Evolutionary conservation across 2,888 invertebrate genomes (phyloP).

Genomic region (Pseudanteris insignis): DNA sequence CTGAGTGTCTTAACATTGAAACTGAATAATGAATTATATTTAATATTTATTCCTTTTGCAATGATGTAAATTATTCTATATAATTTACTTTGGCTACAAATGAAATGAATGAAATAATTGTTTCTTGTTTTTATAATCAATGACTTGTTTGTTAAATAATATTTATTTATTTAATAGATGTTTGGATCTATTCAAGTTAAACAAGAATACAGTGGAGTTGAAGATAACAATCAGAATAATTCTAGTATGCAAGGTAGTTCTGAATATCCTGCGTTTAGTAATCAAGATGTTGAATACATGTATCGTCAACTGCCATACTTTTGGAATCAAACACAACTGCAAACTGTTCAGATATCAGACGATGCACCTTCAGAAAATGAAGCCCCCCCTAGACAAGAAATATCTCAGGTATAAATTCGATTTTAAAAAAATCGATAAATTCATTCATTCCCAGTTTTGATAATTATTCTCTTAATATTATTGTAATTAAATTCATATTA

Average conservation of each 20-base stretch:
- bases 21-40: too few relatives aligned
- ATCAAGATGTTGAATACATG: constrained; percentile 61
- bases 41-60: too few relatives aligned
- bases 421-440: too few relatives aligned
- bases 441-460: background rate
- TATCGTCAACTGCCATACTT: constrained; percentile 62
- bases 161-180: constrained; percentile 53
- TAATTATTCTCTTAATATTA: too few relatives aligned
- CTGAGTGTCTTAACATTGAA: too few relatives aligned
- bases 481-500: background rate
- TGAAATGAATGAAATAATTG: too few relatives aligned
- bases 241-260: constrained; percentile 52
- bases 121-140: too few relatives aligned
- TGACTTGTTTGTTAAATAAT: constrained; percentile 11
- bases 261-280: constrained; percentile 59
- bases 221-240: constrained; percentile 56
- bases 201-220: constrained; percentile 60
- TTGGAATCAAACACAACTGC: constrained; percentile 60
- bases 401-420: constrained; percentile 51
- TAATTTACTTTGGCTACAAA: too few relatives aligned
- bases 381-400: constrained; percentile 51
- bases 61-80: too few relatives aligned
- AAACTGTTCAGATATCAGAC: constrained; percentile 53
- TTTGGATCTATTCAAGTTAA: constrained; percentile 63
- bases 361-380: constrained; percentile 57